Conservation (phyloP, 2,888 invertebrate species). For the Azorinus chamasolen region DNA sequence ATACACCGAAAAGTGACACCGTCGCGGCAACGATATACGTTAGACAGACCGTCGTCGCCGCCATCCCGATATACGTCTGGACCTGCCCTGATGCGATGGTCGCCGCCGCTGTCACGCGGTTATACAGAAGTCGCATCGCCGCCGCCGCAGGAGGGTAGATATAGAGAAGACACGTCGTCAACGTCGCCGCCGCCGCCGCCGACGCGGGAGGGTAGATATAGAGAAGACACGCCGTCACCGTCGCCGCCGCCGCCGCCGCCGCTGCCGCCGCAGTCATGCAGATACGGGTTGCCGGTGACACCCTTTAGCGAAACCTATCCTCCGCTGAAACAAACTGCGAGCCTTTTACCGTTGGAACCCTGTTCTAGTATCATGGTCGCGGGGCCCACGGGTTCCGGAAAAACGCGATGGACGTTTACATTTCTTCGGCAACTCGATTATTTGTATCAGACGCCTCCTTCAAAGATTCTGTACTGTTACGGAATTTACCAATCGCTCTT, state of each 20-base stretch:
- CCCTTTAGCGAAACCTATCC: too few species aligned
- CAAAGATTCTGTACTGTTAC: constrained; percentile 27
- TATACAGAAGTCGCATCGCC: constrained; percentile 16
- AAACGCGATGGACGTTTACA: constrained; percentile 25
- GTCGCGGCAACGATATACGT: too few species aligned
- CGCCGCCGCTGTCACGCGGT: constrained; percentile 18
- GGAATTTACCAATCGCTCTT: constrained; percentile 23
- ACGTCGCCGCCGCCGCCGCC: too few species aligned
- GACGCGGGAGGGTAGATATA: too few species aligned
- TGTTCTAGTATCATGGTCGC: constrained; percentile 37
- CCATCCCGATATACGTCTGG: too few species aligned
- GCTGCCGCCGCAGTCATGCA: too few species aligned
- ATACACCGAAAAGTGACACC: not conserved
- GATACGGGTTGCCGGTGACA: too few species aligned
- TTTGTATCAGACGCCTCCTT: constrained; percentile 16
- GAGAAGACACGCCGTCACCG: not conserved
- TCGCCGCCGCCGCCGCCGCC: constrained; percentile 6
- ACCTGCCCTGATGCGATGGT: constrained; percentile 11
- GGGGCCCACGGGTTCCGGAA: constrained; percentile 43
- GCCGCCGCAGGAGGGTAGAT: too few species aligned
- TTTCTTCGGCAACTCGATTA: constrained; percentile 19
- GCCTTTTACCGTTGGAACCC: constrained; percentile 30
- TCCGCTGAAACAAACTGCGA: not conserved
- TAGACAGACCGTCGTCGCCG: too few species aligned
- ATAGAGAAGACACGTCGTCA: not conserved